Evolutionary conservation across 2,113 vertebrate species (phyloP).

Genomic region (Corapipo altera): DNA sequence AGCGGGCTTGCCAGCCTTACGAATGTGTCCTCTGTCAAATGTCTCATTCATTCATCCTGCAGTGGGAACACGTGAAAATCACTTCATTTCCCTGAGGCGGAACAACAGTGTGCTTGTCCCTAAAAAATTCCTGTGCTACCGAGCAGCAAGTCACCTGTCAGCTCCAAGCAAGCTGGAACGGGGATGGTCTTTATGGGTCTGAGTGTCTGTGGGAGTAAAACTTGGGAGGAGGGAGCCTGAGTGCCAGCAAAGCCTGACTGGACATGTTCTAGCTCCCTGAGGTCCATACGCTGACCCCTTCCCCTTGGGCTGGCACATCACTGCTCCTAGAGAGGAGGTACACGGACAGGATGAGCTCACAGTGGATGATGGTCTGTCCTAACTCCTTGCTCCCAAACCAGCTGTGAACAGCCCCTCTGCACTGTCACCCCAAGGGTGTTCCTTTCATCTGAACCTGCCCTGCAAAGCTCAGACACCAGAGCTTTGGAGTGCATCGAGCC

Average conservation of each 20-base stretch:
- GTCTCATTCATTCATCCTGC: constrained; percentile 38
- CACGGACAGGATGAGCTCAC: rapidly evolving
- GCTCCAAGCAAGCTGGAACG: background rate
- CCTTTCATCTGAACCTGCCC: background rate
- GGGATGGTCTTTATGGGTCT: background rate
- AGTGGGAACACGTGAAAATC: background rate
- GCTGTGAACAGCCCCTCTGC: background rate
- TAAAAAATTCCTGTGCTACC: background rate
- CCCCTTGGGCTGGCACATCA: background rate
- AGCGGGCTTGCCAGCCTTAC: constrained; percentile 16
- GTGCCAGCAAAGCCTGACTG: background rate
- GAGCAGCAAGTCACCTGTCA: background rate
- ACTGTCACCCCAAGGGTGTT: background rate
- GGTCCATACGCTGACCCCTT: background rate
- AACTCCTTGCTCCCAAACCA: background rate
- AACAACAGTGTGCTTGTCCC: background rate
- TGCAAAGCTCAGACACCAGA: background rate
- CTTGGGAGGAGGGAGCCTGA: background rate
- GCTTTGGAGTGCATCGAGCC: rapidly evolving
- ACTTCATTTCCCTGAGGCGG: background rate
- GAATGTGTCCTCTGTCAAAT: background rate
- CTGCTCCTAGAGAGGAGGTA: background rate
- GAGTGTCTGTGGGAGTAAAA: background rate
- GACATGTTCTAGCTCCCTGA: background rate
- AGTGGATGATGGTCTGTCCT: background rate